Evolutionary conservation across 2,113 vertebrate genomes (phyloP), one percentile per base, ranked within the genome.

Genomic region (Mormyrus lacerda): DNA sequence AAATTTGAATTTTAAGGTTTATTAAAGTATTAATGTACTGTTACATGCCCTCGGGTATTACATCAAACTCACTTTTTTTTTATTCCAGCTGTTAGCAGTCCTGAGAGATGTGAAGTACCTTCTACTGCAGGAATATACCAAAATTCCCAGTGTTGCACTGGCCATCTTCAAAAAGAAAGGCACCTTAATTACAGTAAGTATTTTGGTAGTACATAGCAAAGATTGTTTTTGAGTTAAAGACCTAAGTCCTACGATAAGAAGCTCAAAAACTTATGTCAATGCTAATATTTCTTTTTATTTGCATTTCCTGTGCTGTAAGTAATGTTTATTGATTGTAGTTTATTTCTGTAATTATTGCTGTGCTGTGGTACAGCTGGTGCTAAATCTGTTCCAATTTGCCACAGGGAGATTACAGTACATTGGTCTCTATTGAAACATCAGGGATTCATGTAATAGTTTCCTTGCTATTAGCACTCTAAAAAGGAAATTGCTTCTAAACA

Each of bases 31-130:
- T 2, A 19, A 2, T 42, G 15, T 27, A 13, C 35, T 42, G 8
- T 79, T 79, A 42, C 2, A 15, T 79, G 73, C 35, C 6, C 31
- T 19, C 31, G 7, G 73, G 73, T 39, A 39, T 87, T 79, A 8
- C 76, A 35, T 27, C 47, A n/a, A 31, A 73, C n/a, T 31, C 35
- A 79, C 45, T 39, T 39, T 86, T 93, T 93, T 92, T 73, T 82
- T 53, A 90, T 89, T 91, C 17, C 89, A 97, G 95, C 92, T 96
- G 69, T 92, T 95, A 82, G 95, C 93, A 89, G 92, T 97, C 47
- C 92, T 97, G 89, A 96, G 95, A 92, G 97, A 97, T 90, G 95
- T 97, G 58, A 97, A 96, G 87, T 96, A 97, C 55, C 93, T 97
- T 89, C 94, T 95, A 90, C 94, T 94, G 89, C 91, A 97, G 58